Base-by-base conservation (phyloP, 2,888 invertebrate genomes). In the Cetonia aurata region DNA sequence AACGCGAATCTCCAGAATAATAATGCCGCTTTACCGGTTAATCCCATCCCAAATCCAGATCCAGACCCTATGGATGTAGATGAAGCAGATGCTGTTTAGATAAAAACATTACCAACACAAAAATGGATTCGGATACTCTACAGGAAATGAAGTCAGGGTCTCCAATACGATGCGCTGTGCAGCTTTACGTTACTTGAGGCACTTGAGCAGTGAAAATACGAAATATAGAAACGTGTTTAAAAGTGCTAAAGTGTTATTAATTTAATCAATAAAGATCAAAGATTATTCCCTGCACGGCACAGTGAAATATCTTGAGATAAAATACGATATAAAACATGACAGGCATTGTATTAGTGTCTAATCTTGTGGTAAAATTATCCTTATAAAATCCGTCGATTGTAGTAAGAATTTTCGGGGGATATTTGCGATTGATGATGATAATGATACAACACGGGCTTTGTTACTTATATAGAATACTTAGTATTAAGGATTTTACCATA, bases 1-100 rank as follows among this genome's bases (percentile, higher is more conserved):
- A 84, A 84, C 66, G 83, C 82, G 10, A 83, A 83, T 70, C 73
- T 82, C 48, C 72, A 75, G 25, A 81, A 83, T 70, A 72, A 59
- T 37, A 67, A 53, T 50, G 33, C 56, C 8, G 53, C 55, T 59
- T 48, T 67, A 55, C 56, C 67, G 1, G 75, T 77, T n/a, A 76
- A 74, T 13, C 80, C 78, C 0, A 76, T 76, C 10, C 78, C 77
- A 10, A 76, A 74, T 9, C 79, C 77, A 0, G 75, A 77, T n/a
- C 78, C 77, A 8, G 77, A 79, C 48, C 78, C 79, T 0, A 71
- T 71, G 71, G 71, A 71, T 41, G 52, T 71, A 41, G 71, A 71
- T n/a, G 71, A 71, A 19, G 69, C 50, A 10, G 71, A 71, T 56
- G 42, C 50, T 3, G 66, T 46, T 15, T 68, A 65, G 52, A 17